Percentiles rank a stretch among this genome's conserved stretches.
Conservation (phyloP, 2,888 invertebrate species). For the Eilema caniola region DNA sequence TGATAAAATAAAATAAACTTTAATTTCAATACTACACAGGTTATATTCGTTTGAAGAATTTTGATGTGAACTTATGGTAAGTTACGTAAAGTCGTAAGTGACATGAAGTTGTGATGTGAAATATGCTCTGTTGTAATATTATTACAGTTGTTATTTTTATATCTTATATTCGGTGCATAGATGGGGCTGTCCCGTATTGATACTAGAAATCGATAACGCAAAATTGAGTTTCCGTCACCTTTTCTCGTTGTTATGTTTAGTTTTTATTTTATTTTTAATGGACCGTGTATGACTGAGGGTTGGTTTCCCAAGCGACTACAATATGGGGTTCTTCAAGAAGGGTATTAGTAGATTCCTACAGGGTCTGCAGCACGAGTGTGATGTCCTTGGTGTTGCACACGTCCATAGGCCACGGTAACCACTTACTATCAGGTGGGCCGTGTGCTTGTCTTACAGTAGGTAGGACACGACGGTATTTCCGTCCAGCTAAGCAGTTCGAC, state of each 20-base stretch:
- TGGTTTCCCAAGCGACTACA: not conserved
- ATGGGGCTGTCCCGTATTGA: conserved; percentile 34
- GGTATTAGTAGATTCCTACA: too few species aligned
- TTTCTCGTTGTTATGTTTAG: conserved; percentile 47
- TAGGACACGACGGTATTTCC: too few species aligned
- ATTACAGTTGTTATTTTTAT: conserved; percentile 44
- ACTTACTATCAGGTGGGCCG: too few species aligned
- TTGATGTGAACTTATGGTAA: conserved; percentile 35
- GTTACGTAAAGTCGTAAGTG: conserved; percentile 40
- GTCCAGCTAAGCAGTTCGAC: too few species aligned
- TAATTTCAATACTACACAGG: conserved; percentile 31
- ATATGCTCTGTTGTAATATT: conserved; percentile 39
- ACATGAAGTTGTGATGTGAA: conserved; percentile 37
- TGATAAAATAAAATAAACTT: conserved; percentile 49
- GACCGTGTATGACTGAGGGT: conserved; percentile 31
- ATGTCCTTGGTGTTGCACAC: too few species aligned
- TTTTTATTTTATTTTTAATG: conserved; percentile 65
- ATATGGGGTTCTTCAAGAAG: too few species aligned
- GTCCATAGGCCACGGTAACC: too few species aligned
- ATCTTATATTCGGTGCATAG: conserved; percentile 28
- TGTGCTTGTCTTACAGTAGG: too few species aligned
- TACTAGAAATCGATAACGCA: conserved; percentile 68
- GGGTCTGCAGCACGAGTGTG: too few species aligned
- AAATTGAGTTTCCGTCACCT: conserved; percentile 72
- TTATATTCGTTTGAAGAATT: conserved; percentile 35